Evolutionary conservation across 2,888 invertebrate genomes (phyloP).

Genomic region (Euphydryas editha): DNA sequence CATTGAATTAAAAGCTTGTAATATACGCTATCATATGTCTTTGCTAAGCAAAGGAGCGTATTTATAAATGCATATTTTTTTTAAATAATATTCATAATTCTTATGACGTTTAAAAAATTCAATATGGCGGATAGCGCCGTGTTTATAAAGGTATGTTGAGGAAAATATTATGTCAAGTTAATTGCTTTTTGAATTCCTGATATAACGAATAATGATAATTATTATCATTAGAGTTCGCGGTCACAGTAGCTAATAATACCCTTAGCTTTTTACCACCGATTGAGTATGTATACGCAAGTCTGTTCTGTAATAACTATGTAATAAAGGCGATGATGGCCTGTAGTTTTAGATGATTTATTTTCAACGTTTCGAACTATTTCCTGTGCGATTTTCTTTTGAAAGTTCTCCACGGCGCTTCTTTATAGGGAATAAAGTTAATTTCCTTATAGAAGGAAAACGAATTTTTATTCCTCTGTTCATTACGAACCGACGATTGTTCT

Average conservation of each 20-base stretch:
- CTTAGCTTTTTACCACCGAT: slow-evolving; percentile 39
- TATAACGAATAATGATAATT: slow-evolving; percentile 1
- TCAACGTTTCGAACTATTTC: slow-evolving; percentile 35
- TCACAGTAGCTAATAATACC: slow-evolving; percentile 21
- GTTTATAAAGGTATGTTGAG: slow-evolving; percentile 20
- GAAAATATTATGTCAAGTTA: slow-evolving; percentile 17
- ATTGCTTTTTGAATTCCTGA: slow-evolving; percentile 17
- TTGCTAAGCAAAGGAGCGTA: slow-evolving; percentile 12
- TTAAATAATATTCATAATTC: slow-evolving; percentile 8
- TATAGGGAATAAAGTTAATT: slow-evolving; percentile 29
- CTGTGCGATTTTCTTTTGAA: slow-evolving; percentile 33
- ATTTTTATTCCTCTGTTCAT: slow-evolving; percentile 31
- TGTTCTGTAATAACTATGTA: slow-evolving; percentile 21
- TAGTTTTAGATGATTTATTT: slow-evolving; percentile 22
- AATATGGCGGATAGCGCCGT: slow-evolving; percentile 32
- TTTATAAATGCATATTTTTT: slow-evolving; percentile 18
- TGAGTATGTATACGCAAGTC: slow-evolving; percentile 24
- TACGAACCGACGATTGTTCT: slow-evolving; percentile 21
- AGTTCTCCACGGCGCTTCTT: slow-evolving; percentile 23
- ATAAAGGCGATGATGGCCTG: slow-evolving; percentile 13
- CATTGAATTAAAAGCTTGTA: too few relatives aligned
- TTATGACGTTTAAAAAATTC: slow-evolving; percentile 30
- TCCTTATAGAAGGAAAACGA: slow-evolving; percentile 32
- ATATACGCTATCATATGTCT: slow-evolving; percentile 2
- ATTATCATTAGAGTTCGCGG: slow-evolving; percentile 11